phyloP scores from a whole-genome alignment of 92 coral and sea anemone genomes.

The Meandrina meandrites region DNA sequence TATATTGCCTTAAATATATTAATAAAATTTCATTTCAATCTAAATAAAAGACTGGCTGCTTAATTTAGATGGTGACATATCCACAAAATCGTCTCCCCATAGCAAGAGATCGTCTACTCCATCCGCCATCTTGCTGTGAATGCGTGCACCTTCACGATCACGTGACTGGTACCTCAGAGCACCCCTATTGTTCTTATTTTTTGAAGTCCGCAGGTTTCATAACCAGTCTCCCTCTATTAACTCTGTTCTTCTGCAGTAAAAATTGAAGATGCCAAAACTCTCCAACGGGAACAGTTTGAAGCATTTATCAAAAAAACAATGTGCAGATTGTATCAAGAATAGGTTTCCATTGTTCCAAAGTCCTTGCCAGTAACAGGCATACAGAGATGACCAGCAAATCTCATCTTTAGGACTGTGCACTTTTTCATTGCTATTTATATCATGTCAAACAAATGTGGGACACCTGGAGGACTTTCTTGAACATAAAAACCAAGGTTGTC shows the following conservation, averaged over 20 bases:
- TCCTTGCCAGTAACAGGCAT: constrained; percentile 32
- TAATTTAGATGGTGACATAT: background rate
- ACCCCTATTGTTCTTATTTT: too few relatives aligned
- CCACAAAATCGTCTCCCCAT: too few relatives aligned
- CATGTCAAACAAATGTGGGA: constrained; percentile 57
- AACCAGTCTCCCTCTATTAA: too few relatives aligned
- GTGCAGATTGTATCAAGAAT: constrained; percentile 52
- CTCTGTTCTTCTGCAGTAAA: constrained; percentile 12
- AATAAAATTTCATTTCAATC: background rate
- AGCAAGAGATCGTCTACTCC: too few relatives aligned
- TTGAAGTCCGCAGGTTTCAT: too few relatives aligned
- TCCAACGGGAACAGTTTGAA: constrained; percentile 38
- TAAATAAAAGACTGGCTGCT: background rate
- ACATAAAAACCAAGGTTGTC: constrained; percentile 57
- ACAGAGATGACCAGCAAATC: constrained; percentile 60
- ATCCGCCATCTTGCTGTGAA: too few relatives aligned
- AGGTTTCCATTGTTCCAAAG: constrained; percentile 46
- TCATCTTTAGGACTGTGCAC: constrained; percentile 50
- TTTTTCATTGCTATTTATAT: constrained; percentile 54
- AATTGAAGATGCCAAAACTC: constrained; percentile 41
- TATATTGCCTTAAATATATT: background rate
- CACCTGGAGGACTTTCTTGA: constrained; percentile 52
- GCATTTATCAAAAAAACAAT: constrained; percentile 35
- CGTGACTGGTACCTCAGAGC: too few relatives aligned
- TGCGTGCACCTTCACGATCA: too few relatives aligned